Percentiles rank a stretch among this genome's conserved stretches.
Conservation (phyloP, 2,797 vertebrate species). For the Catharus ustulatus region DNA sequence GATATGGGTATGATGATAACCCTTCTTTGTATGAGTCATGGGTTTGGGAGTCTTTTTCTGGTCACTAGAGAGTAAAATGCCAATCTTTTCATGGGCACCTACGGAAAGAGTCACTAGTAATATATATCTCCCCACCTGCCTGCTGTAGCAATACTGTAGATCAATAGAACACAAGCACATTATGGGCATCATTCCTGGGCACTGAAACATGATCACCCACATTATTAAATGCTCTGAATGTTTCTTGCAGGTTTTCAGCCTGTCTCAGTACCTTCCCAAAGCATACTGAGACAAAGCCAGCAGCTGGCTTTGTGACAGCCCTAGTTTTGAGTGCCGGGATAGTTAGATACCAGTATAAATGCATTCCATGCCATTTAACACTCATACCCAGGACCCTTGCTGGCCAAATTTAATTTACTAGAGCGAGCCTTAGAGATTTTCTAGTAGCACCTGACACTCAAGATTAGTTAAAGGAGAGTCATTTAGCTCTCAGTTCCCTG, state of each 20-base stretch:
- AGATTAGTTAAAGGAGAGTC: not conserved
- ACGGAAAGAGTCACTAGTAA: not conserved
- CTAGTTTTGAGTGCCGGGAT: not conserved
- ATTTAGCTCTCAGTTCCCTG: not conserved
- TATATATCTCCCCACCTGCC: not conserved
- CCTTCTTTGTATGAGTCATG: not conserved
- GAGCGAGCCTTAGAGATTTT: not conserved
- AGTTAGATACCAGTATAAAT: not conserved
- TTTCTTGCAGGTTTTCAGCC: not conserved
- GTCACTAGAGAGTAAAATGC: not conserved
- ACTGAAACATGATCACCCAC: not conserved
- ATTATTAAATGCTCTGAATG: not conserved
- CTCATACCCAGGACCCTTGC: not conserved
- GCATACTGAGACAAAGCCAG: not conserved
- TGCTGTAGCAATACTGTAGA: not conserved
- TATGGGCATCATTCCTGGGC: not conserved
- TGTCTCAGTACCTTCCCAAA: not conserved
- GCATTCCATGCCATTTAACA: not conserved
- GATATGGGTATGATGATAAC: not conserved
- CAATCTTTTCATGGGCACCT: not conserved
- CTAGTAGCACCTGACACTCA: not conserved
- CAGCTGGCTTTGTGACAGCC: not conserved
- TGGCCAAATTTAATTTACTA: not conserved
- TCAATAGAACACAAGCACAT: not conserved
- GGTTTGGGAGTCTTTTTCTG: not conserved